Evolutionary conservation across 2,888 invertebrate species (phyloP).

Genomic region (Abrostola triplasia): DNA sequence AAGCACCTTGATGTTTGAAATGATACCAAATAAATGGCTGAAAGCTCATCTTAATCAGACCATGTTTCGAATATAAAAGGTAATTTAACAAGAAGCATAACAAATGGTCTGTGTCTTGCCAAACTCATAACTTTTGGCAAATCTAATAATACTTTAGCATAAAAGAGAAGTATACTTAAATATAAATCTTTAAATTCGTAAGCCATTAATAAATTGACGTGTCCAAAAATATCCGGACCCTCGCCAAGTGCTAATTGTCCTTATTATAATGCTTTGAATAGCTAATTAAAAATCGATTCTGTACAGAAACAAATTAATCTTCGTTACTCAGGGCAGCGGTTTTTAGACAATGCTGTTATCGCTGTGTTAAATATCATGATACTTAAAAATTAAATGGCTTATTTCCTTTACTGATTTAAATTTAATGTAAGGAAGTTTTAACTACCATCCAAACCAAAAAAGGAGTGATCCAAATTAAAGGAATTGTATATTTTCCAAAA

Average conservation of each 20-base stretch:
- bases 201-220: neutral
- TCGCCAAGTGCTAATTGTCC: slow-evolving; percentile 34
- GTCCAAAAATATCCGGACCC: slow-evolving; percentile 17
- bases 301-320: slow-evolving; percentile 67
- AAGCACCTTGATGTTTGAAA: too few species aligned
- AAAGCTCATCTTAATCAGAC: too few species aligned
- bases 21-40: too few species aligned
- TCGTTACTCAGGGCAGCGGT: slow-evolving; percentile 57
- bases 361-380: slow-evolving; percentile 27
- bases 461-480: too few species aligned
- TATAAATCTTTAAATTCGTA: neutral
- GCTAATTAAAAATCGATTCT: slow-evolving; percentile 72
- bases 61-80: too few species aligned
- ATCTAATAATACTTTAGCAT: neutral
- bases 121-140: too few species aligned
- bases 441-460: neutral
- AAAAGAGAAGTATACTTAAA: slow-evolving; percentile 1
- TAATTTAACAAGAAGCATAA: too few species aligned
- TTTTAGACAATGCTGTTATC: slow-evolving; percentile 50
- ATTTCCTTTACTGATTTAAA: slow-evolving; percentile 32
- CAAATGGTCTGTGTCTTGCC: too few species aligned
- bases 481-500: too few species aligned
- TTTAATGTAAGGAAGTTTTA: slow-evolving; percentile 13
- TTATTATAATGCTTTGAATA: slow-evolving; percentile 45
- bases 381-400: slow-evolving; percentile 10